A percentile compares a stretch with the other conserved stretches of the same genome.
These are phyloP conservation scores for Diplodus puntazzo DNA, from an alignment of 2,797 vertebrate genomes.

Conservation along the genomic window DNA sequence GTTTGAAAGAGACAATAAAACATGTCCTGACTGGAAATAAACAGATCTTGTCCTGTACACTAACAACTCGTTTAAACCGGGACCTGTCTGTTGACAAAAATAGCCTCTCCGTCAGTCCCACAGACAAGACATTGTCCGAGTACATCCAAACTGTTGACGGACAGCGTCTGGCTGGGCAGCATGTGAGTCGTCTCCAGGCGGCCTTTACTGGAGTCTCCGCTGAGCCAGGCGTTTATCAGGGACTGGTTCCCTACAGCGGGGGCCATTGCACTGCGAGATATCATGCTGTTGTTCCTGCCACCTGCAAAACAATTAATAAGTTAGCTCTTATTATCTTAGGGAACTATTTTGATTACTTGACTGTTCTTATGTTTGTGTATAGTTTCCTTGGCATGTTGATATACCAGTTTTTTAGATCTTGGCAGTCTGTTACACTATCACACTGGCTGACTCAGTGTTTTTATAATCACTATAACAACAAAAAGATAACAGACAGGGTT, in stretches of 20 bases:
- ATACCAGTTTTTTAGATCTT: neutral
- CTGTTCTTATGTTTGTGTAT: neutral
- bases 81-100: slow-evolving; percentile 92
- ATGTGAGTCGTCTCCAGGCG: slow-evolving; percentile 95
- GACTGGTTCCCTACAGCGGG: slow-evolving; percentile 88
- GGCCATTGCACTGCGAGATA: slow-evolving; percentile 87
- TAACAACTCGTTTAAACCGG: slow-evolving; percentile 69
- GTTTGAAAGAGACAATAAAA: slow-evolving; percentile 5
- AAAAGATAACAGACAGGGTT: neutral
- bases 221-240: slow-evolving; percentile 92
- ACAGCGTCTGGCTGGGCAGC: slow-evolving; percentile 92
- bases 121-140: slow-evolving; percentile 95
- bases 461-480: neutral
- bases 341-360: neutral
- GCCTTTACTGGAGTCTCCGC: slow-evolving; percentile 91
- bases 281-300: slow-evolving; percentile 89
- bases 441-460: slow-evolving; percentile 13
- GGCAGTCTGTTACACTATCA: neutral
- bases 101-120: slow-evolving; percentile 95
- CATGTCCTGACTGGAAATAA: slow-evolving; percentile 16
- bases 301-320: slow-evolving; percentile 78
- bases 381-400: neutral
- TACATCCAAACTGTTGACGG: slow-evolving; percentile 96
- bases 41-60: slow-evolving; percentile 5
- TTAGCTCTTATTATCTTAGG: neutral